Evolutionary conservation across 1,140 invertebrate genomes (phyloP).

Genomic region (Papilio machaon): DNA sequence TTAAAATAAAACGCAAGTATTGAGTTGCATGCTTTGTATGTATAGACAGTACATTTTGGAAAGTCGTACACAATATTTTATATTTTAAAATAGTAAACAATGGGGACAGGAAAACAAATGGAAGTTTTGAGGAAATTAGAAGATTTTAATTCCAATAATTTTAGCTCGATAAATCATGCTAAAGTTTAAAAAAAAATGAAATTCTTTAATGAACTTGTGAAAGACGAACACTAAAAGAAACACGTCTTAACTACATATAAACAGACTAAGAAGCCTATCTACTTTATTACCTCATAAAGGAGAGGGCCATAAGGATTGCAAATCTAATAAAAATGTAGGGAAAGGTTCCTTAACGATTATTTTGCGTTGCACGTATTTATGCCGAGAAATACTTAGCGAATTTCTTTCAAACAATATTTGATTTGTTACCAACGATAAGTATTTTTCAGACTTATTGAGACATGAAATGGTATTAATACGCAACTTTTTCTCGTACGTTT

Average conservation of each 20-base stretch:
- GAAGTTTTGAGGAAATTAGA: no score
- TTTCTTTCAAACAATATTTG: not conserved
- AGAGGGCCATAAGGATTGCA: conserved; percentile 20
- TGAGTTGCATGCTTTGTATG: not conserved
- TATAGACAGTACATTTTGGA: not conserved
- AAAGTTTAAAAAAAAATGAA: no score
- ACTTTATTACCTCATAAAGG: conserved; percentile 2
- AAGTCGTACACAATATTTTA: not conserved
- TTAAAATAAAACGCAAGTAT: no score
- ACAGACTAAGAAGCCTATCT: not conserved
- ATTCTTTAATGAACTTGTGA: not conserved
- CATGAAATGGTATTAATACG: not conserved
- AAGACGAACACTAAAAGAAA: not conserved
- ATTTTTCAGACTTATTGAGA: not conserved
- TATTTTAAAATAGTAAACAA: not conserved
- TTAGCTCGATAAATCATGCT: no score
- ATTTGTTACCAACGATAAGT: not conserved
- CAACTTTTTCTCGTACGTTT: no score
- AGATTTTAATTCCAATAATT: no score
- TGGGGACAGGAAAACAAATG: no score
- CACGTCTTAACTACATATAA: conserved; percentile 16
- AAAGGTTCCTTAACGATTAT: conserved; percentile 7
- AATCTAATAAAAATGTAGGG: conserved; percentile 16
- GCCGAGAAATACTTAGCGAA: not conserved
- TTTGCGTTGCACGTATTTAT: conserved; percentile 1